Evolutionary conservation across 1,140 invertebrate species (phyloP).

Genomic region (Drosophila quadrilineata): DNA sequence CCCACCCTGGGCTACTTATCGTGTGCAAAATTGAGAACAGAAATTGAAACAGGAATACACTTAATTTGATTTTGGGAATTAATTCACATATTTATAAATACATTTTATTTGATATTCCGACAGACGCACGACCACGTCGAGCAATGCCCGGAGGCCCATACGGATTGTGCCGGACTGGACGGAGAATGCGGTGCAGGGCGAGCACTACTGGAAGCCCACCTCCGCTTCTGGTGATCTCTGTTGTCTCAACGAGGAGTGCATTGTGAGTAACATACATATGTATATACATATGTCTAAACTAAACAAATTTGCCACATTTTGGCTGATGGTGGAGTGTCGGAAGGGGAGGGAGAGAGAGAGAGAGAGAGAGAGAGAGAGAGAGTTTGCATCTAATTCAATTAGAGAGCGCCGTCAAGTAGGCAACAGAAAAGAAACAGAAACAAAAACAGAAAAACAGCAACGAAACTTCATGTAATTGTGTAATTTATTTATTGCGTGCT

Average conservation of each 20-base stretch:
- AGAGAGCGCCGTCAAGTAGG: constrained; percentile 4
- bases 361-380: no score
- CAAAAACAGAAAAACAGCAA: constrained; percentile 16
- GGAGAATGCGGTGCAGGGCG: constrained; percentile 89
- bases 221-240: constrained; percentile 95
- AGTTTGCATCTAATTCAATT: constrained; percentile 60
- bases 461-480: constrained; percentile 54
- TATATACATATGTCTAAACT: not conserved
- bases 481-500: constrained; percentile 80
- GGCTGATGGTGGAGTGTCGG: no score
- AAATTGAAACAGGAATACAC: not conserved
- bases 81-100: not conserved
- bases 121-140: constrained; percentile 82
- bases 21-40: not conserved
- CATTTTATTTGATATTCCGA: not conserved
- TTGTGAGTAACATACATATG: constrained; percentile 85
- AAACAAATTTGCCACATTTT: no score
- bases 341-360: no score
- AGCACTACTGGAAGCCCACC: constrained; percentile 93
- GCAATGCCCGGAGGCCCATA: constrained; percentile 83
- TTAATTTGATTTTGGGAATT: not conserved
- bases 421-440: no score
- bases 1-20: constrained; percentile 18
- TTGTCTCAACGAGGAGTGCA: constrained; percentile 94
- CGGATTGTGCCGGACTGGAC: constrained; percentile 92